Evolutionary conservation across 1,140 invertebrate species (phyloP), one percentile per base, ranked within the genome.

Genomic region (Charaxes varanes): DNA sequence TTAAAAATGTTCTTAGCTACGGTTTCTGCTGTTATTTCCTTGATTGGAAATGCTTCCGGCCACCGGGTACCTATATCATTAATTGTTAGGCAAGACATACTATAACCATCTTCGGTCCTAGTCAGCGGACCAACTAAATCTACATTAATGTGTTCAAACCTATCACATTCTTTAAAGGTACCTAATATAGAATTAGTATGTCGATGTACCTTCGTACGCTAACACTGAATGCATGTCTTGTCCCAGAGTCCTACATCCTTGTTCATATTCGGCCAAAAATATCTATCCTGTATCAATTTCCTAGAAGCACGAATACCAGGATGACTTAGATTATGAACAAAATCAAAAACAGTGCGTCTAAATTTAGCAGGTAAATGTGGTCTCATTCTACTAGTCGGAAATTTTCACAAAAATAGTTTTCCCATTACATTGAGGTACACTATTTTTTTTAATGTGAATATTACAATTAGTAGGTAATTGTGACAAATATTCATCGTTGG

Each of bases 211-310:
- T 47, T 47, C 11, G 17, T 16, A 22, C 36, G 15, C 26, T 46
- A 40, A 23, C 50, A 53, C n/a, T 31, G 23, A 16, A 42, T 4
- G 23, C 49, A 52, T 10, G 30, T 28, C 31, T 36, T 50, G 4
- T 60, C 41, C 60, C 62, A 76, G 13, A 31, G 21, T 1, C 27
- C 28, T 6, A 56, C 45, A 28, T 82, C 67, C 32, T 46, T 53
- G 18, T 60, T 62, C 22, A 79, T 66, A 0, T 26, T 7, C 1
- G 76, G 78, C 80, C 83, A 85, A 24, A 82, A 62, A 28, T 43
- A 83, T 31, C 53, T 40, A 23, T 58, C 6, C 6, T 27, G 34
- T 2, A 84, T 38, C 3, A 76, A 16, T 40, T 68, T 65, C 2
- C 10, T 10, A 1, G 67, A 55, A 5, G 52, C 38, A 12, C 43